phyloP scores from a whole-genome alignment of 2,888 invertebrate genomes.

The Lithophane socia region DNA sequence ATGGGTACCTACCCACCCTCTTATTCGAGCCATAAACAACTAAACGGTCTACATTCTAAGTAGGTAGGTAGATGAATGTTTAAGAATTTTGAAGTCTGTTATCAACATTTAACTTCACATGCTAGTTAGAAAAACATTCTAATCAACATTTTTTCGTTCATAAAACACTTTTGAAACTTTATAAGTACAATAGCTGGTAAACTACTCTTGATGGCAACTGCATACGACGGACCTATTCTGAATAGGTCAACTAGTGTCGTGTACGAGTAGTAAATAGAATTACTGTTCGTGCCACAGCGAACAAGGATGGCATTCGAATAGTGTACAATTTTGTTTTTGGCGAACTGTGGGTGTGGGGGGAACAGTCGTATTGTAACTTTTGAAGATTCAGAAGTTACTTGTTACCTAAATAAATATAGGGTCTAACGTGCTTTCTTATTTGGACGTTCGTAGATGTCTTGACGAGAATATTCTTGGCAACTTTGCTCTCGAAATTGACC shows the following conservation, averaged over 20 bases:
- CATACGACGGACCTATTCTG: not conserved
- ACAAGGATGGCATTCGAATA: not conserved
- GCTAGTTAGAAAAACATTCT: not conserved
- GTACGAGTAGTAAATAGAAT: conserved; percentile 5
- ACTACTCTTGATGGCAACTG: not conserved
- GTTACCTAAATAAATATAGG: too few relatives aligned
- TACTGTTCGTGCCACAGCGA: not conserved
- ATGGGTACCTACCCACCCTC: not conserved
- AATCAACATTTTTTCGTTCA: not conserved
- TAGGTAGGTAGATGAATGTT: not conserved
- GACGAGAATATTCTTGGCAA: too few relatives aligned
- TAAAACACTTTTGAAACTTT: not conserved
- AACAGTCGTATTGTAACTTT: too few relatives aligned
- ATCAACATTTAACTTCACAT: too few relatives aligned
- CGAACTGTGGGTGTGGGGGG: not conserved
- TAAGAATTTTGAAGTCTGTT: not conserved
- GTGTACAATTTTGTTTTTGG: not conserved
- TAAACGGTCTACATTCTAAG: not conserved
- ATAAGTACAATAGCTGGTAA: not conserved
- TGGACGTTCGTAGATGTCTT: too few relatives aligned
- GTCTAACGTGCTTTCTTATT: too few relatives aligned
- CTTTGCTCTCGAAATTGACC: too few relatives aligned
- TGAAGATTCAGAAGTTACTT: too few relatives aligned
- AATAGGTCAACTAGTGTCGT: conserved; percentile 11
- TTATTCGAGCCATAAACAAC: not conserved